These are phyloP conservation scores for Spicauda simplicius DNA, from an alignment of 2,888 invertebrate species.

Conservation along the genomic window DNA sequence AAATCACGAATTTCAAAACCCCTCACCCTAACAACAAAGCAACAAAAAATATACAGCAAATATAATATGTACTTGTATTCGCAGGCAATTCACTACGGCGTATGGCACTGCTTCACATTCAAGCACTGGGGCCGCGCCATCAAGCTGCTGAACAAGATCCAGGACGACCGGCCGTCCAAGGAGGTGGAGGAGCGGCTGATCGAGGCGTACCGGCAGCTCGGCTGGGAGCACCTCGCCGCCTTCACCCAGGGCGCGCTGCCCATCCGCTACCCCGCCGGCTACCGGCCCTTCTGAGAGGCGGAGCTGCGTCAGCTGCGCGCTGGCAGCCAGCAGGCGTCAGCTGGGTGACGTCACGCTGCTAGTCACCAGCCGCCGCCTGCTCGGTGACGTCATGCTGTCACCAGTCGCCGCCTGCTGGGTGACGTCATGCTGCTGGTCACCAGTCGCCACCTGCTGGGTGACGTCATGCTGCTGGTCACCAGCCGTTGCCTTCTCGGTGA, in stretches of 20 bases:
- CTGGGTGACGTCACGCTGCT: background rate
- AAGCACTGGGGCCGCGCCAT: constrained; percentile 92
- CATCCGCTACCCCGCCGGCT: constrained; percentile 88
- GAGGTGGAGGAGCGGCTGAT: constrained; percentile 89
- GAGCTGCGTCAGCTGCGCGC: background rate
- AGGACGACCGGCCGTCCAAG: constrained; percentile 91
- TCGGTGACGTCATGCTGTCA: too few species aligned
- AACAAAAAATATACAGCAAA: too few species aligned
- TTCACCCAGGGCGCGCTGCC: constrained; percentile 84
- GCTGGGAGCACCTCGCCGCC: constrained; percentile 88
- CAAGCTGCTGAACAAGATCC: constrained; percentile 89
- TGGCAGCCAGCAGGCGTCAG: background rate
- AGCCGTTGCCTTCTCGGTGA: too few species aligned
- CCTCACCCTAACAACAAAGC: too few species aligned
- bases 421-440: background rate
- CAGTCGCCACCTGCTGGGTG: background rate
- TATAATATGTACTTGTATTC: constrained; percentile 6
- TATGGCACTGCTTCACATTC: constrained; percentile 92
- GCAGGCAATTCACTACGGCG: constrained; percentile 90
- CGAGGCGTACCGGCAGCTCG: constrained; percentile 87
- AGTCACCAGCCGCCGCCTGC: too few species aligned
- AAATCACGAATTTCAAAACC: too few species aligned
- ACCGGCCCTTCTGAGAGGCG: constrained; percentile 87
- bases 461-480: too few species aligned
- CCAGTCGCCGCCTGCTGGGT: background rate